phyloP scores from a whole-genome alignment of 2,797 vertebrate genomes.

The Lagorchestes hirsutus region DNA sequence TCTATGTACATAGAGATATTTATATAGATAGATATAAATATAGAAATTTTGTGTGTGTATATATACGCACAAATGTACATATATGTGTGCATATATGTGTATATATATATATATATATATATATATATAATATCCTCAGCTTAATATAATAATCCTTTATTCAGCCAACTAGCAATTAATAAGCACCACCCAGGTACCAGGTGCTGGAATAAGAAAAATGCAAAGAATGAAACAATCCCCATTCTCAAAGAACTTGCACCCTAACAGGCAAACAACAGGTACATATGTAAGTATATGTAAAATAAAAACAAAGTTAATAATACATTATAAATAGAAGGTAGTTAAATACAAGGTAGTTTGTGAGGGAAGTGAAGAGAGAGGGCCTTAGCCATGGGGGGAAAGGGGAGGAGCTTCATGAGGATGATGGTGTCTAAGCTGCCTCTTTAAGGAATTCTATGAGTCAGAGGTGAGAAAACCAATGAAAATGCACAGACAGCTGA shows the following conservation, averaged over 20 bases:
- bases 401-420: neutral
- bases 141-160: neutral
- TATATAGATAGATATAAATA: neutral
- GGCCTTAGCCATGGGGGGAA: neutral
- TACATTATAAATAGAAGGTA: neutral
- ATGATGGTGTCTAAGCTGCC: neutral
- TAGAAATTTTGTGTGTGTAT: neutral
- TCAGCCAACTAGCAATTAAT: neutral
- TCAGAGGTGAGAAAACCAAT: neutral
- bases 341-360: neutral
- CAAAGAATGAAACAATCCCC: neutral
- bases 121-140: neutral
- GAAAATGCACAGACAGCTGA: neutral
- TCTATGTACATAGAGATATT: neutral
- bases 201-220: neutral
- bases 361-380: neutral
- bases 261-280: neutral
- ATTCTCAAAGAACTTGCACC: neutral
- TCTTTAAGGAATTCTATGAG: neutral
- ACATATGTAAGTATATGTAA: neutral
- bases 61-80: no score
- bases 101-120: no score
- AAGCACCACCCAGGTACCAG: neutral
- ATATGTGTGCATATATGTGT: no score
- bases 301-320: neutral